Evolutionary conservation across 2,888 invertebrate species (phyloP).

Genomic region (Theretra japonica): DNA sequence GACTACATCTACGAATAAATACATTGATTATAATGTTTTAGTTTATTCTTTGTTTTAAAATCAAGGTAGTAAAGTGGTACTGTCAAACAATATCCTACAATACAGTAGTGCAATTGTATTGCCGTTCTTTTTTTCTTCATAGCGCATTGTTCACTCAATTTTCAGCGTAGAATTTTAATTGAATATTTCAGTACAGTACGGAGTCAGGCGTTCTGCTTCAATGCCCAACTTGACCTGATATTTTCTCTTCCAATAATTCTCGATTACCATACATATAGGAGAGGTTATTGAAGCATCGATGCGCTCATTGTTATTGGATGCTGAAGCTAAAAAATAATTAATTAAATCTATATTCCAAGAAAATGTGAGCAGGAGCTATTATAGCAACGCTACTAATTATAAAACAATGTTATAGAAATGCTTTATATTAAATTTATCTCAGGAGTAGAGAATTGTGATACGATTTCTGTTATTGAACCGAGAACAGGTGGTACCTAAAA

Average conservation of each 20-base stretch:
- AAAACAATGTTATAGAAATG: no score
- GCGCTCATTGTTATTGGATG: background rate
- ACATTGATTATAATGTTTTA: no score
- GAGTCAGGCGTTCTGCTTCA: background rate
- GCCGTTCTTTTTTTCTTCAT: background rate
- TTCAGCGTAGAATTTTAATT: background rate
- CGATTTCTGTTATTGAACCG: background rate
- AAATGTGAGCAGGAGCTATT: no score
- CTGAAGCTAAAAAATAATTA: no score
- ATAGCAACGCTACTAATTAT: no score
- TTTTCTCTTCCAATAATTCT: constrained; percentile 1
- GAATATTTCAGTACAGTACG: background rate
- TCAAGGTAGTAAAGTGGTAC: no score
- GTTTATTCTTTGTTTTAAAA: no score
- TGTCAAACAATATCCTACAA: background rate
- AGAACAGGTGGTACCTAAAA: background rate
- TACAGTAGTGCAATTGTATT: background rate
- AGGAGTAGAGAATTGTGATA: background rate
- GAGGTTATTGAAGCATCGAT: background rate
- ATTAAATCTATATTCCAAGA: no score
- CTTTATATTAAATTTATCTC: no score
- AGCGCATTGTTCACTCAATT: background rate
- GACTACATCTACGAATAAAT: no score
- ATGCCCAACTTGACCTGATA: background rate
- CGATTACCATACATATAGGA: background rate